Conservation (phyloP, 2,797 vertebrate species). For the Lophius americanus region DNA sequence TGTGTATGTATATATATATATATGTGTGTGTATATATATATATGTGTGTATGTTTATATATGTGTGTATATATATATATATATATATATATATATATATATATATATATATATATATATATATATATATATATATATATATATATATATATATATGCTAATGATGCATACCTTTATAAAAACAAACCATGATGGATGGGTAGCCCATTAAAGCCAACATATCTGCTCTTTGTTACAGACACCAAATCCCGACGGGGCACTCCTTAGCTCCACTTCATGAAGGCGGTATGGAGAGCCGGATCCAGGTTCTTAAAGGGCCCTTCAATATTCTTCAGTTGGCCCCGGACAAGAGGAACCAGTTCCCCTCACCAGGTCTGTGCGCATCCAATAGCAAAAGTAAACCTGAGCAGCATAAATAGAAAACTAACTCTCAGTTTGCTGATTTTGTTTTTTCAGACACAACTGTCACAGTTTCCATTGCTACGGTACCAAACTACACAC, state of each 20-base stretch:
- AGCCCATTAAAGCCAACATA: neutral
- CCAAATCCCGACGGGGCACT: conserved; percentile 78
- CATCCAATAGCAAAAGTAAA: neutral
- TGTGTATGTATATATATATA: too few relatives aligned
- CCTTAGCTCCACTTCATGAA: conserved; percentile 82
- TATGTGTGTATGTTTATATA: too few relatives aligned
- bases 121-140: too few relatives aligned
- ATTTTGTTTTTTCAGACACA: conserved; percentile 77
- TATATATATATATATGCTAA: too few relatives aligned
- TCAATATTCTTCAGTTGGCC: conserved; percentile 92
- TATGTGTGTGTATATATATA: too few relatives aligned
- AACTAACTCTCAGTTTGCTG: neutral
- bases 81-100: too few relatives aligned
- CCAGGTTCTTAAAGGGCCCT: conserved; percentile 92
- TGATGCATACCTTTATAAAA: neutral
- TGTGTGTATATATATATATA: too few relatives aligned
- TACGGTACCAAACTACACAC: conserved; percentile 87
- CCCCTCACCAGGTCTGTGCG: conserved; percentile 76
- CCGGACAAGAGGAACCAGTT: conserved; percentile 91
- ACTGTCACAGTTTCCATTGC: conserved; percentile 95
- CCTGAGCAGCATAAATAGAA: neutral
- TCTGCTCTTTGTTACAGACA: conserved; percentile 46
- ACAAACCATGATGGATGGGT: neutral
- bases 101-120: too few relatives aligned
- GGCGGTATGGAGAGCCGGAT: conserved; percentile 88